phyloP scores from a whole-genome alignment of 1,140 invertebrate genomes.

The Bombus consobrinus region DNA sequence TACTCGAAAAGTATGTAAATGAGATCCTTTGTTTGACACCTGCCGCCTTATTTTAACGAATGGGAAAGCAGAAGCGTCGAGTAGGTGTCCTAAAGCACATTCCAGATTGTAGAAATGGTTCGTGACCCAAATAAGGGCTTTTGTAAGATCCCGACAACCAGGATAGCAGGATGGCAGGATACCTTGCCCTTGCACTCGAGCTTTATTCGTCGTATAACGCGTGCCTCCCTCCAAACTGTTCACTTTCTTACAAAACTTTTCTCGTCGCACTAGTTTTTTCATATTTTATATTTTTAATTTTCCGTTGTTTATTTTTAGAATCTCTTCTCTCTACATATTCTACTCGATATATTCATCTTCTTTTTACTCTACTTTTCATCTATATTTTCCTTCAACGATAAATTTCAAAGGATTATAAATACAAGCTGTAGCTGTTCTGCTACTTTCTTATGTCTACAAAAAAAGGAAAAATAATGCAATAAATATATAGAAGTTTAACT shows the following conservation, averaged over 20 bases:
- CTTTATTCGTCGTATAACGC: conserved; percentile 52
- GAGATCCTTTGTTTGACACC: conserved; percentile 82
- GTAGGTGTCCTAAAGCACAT: conserved; percentile 62
- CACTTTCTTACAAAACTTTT: neutral
- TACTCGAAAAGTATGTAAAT: conserved; percentile 80
- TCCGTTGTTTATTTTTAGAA: neutral
- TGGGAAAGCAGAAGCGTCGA: conserved; percentile 72
- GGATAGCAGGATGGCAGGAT: conserved; percentile 73
- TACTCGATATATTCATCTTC: too few species aligned
- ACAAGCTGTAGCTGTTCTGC: neutral
- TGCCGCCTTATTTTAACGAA: conserved; percentile 81
- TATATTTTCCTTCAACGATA: neutral
- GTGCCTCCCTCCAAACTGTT: neutral
- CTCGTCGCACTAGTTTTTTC: neutral
- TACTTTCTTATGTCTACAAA: neutral
- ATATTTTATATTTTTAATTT: neutral
- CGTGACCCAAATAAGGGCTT: conserved; percentile 83
- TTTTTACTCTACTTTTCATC: too few species aligned
- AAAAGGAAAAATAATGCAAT: neutral
- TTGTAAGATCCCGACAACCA: conserved; percentile 81
- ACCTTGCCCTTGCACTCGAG: conserved; percentile 64
- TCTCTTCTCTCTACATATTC: too few species aligned
- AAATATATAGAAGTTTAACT: neutral
- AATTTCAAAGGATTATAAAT: neutral
- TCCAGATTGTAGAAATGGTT: conserved; percentile 66